These are phyloP conservation scores for Cheilosia soror DNA, from an alignment of 2,888 invertebrate species.

Conservation along the genomic window DNA sequence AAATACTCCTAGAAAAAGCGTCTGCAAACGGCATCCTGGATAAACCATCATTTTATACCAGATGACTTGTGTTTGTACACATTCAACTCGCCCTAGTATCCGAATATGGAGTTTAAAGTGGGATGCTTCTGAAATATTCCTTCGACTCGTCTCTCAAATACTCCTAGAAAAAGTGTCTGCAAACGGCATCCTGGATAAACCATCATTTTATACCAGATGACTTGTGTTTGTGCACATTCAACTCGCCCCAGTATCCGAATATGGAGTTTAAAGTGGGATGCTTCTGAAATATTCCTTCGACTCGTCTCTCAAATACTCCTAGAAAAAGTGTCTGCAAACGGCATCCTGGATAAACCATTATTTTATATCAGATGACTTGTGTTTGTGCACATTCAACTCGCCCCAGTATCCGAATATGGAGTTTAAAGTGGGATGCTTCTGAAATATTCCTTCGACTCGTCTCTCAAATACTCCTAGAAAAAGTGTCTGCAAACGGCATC, in stretches of 20 bases:
- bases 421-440: slow-evolving; percentile 70
- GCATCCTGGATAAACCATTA: slow-evolving; percentile 64
- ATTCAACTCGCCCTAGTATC: slow-evolving; percentile 20
- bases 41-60: slow-evolving; percentile 63
- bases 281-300: slow-evolving; percentile 23
- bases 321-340: slow-evolving; percentile 55
- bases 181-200: slow-evolving; percentile 68
- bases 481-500: slow-evolving; percentile 44
- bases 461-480: slow-evolving; percentile 37
- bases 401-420: not conserved
- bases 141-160: slow-evolving; percentile 62
- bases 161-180: slow-evolving; percentile 55
- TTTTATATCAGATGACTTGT: slow-evolving; percentile 68
- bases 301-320: slow-evolving; percentile 68
- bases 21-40: slow-evolving; percentile 65
- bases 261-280: slow-evolving; percentile 70
- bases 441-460: slow-evolving; percentile 8
- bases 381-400: slow-evolving; percentile 55
- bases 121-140: slow-evolving; percentile 39
- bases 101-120: slow-evolving; percentile 21
- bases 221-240: slow-evolving; percentile 53
- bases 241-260: not conserved
- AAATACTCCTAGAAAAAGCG: slow-evolving; percentile 58
- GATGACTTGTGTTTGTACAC: slow-evolving; percentile 69
- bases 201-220: slow-evolving; percentile 67